Evolutionary conservation across 64 coral and sea anemone genomes (phyloP), one percentile per base, ranked within the genome.

Genomic region (Montipora foliosa): DNA sequence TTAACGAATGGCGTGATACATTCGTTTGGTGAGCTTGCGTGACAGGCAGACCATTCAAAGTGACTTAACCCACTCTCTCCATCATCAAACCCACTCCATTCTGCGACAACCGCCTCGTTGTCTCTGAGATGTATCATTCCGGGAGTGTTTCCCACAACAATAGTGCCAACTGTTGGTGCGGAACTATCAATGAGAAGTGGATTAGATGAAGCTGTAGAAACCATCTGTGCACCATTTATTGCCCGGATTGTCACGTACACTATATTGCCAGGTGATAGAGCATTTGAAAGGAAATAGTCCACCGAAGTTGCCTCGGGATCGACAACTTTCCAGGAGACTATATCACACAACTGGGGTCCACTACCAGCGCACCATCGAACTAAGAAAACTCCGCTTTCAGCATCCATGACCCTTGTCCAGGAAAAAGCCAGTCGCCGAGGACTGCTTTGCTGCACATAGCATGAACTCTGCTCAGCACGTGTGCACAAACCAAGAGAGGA

Each of bases 1-100:
- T 89, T 78, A 57, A 96, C 78, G 68, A 96, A 90, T 14, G 80
- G 88, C 46, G 87, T 96, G 16, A 96, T 71, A 46, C 88, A 96
- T 48, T 90, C 58, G n/a, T 81, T 46, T 3, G 0, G 8, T 25
- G 49, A 48, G 11, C 6, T 85, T 47, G 47, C 29, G 19, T 69
- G 49, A 53, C 81, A 93, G 2, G 84, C 81, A 62, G 95, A 80
- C 91, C 90, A 93, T 55, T 96, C 87, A 79, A 89, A 96, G 46
- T 90, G 86, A 37, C 67, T 51, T 29, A 96, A 72, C 12, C 76
- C 66, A 49, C 87, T 96, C 78, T 96, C 95, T 1, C 49, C 62
- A 76, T 96, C 95, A 17, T 3, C 10, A 55, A 96, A 96, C 67
- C 91, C 84, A 60, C 81, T 75, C 95, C 95, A 96, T 6, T 69